Percentiles rank a stretch among this genome's conserved stretches.
These are phyloP conservation scores for Sarcophaga peregrina DNA, from an alignment of 1,140 invertebrate species.

Conservation along the genomic window DNA sequence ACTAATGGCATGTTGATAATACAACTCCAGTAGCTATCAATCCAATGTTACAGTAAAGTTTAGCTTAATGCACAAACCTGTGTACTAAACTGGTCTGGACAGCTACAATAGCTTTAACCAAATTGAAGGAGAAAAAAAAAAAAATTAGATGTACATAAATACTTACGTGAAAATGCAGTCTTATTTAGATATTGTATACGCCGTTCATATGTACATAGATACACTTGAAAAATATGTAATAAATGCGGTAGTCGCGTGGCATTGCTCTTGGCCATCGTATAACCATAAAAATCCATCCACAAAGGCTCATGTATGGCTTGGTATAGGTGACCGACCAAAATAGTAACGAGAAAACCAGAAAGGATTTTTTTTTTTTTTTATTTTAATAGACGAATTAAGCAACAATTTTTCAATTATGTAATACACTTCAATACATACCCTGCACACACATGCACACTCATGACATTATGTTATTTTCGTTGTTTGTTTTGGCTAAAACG, in stretches of 20 bases:
- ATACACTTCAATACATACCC: neutral
- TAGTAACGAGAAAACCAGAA: neutral
- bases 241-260: slow-evolving; percentile 34
- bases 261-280: slow-evolving; percentile 39
- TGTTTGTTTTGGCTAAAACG: too few relatives aligned
- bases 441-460: neutral
- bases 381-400: neutral
- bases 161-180: neutral
- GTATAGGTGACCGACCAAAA: slow-evolving; percentile 1
- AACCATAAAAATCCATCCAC: neutral
- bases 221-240: slow-evolving; percentile 1
- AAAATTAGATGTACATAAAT: slow-evolving; percentile 5
- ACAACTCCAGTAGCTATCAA: neutral
- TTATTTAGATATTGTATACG: neutral
- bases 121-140: neutral
- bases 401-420: neutral
- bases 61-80: neutral
- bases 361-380: neutral
- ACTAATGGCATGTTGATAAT: neutral
- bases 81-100: neutral
- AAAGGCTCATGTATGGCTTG: neutral
- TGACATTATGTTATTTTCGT: neutral
- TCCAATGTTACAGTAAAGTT: too few relatives aligned
- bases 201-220: neutral
- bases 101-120: too few relatives aligned